Evolutionary conservation across 2,797 vertebrate species (phyloP), one percentile per base, ranked within the genome.

Genomic region (Microcaecilia unicolor): DNA sequence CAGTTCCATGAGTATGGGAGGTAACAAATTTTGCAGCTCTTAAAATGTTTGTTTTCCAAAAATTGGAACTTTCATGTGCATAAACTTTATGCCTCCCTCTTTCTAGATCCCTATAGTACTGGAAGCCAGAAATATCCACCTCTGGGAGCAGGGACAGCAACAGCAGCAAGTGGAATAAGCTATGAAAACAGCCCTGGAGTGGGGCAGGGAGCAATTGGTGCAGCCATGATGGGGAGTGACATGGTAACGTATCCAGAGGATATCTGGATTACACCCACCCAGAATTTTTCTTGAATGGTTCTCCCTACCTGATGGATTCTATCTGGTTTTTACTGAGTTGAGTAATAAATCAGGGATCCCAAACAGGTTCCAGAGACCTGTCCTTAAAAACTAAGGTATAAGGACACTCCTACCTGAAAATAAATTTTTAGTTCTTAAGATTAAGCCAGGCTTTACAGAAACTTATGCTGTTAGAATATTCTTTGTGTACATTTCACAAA

Each of bases 211-310:
- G 70, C 91, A 55, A 85, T 86, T 78, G 83, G 74, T 72, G 75
- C 82, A 63, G 83, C 83, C 78, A 70, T 96, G 85, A 91, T 91
- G 86, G 79, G 81, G 86, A 90, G 82, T 54, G 96, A 99, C 86
- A 95, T 99, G 94, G 96, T 98, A 98, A 97, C 5, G 93, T 98
- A 96, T 97, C 81, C 77, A 54, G 53, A 67, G 63, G 43, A 50
- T 61, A 49, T 59, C 51, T 41, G 58, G 71, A 66, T 47, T 28
- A 61, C 70, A n/a, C n/a, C n/a, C n/a, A n/a, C n/a, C n/a, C n/a
- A n/a, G n/a, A n/a, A n/a, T n/a, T n/a, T n/a, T n/a, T n/a, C n/a
- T n/a, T n/a, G n/a, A n/a, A n/a, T n/a, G n/a, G n/a, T n/a, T n/a
- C n/a, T n/a, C n/a, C n/a, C n/a, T n/a, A n/a, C n/a, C n/a, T n/a